Base-by-base conservation (phyloP, 1,140 invertebrate species). In the Diorhabda sublineata region DNA sequence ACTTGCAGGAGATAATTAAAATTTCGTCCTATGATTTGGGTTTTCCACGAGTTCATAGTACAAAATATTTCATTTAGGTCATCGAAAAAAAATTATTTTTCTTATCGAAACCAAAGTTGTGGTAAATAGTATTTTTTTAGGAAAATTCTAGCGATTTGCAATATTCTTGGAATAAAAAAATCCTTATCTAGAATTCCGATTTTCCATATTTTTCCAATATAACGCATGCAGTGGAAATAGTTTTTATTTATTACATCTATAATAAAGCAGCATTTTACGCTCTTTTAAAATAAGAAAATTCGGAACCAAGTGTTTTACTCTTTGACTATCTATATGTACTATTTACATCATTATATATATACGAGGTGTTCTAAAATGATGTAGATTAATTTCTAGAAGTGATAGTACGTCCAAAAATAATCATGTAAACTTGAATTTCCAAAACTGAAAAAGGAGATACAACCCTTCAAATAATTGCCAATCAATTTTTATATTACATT, bases 241-340 rank as follows among this genome's bases (percentile, higher is more conserved):
- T 26, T 26, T 26, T 26, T 26, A 26, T 11, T 69, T 62, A 66
- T 59, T 42, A 45, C 60, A 66, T 11, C 42, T 44, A 41, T 45
- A 26, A 43, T 61, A 42, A 44, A 47, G 64, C 57, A 63, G 69
- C 57, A 58, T 58, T 66, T 58, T 8, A 8, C 26, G 59, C 4
- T 41, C 26, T n/a, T 43, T 41, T 4, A 61, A 42, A 61, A 61
- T 61, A 61, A 43, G 26, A 42, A 42, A 61, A 61, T 61, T 61
- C 42, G 59, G 59, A 61, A 61, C 59, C 59, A 61, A 61, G 8
- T 43, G 41, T 60, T 41, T 41, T 61, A 42, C 59, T 61, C 42
- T 61, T 42, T 61, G 59, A 61, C 59, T 61, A 42, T 61, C 41
- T 59, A 59, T 59, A 42, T 59, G 41, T 59, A 61, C 42, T 61